Percentiles rank a stretch among this genome's conserved stretches.
These are phyloP conservation scores for Caerostris darwini DNA, from an alignment of 1,140 invertebrate genomes.

Conservation along the genomic window DNA sequence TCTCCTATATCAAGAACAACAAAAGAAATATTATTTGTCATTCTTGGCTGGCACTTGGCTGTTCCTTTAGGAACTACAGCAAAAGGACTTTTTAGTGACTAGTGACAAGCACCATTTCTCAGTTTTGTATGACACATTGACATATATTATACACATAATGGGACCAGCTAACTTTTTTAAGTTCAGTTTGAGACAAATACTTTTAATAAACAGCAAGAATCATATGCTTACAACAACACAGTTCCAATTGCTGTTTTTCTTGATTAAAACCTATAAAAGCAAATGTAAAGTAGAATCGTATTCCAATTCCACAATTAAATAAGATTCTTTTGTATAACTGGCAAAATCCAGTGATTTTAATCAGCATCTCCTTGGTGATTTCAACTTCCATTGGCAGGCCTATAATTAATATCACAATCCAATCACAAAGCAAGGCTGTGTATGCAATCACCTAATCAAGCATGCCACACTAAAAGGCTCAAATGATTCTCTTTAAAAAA, in stretches of 20 bases:
- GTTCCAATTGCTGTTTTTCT: constrained; percentile 1
- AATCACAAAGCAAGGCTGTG: constrained; percentile 50
- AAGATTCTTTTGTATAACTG: constrained; percentile 61
- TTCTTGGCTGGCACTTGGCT: constrained; percentile 68
- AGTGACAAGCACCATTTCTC: constrained; percentile 70
- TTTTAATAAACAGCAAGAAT: constrained; percentile 19
- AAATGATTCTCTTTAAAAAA: neutral
- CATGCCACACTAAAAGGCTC: constrained; percentile 48
- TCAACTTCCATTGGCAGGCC: constrained; percentile 49
- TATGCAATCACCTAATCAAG: constrained; percentile 16
- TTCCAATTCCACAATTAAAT: neutral
- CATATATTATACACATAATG: constrained; percentile 33
- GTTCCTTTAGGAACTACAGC: constrained; percentile 72
- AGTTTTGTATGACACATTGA: constrained; percentile 58
- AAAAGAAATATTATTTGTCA: neutral
- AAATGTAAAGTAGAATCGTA: constrained; percentile 1
- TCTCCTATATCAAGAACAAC: constrained; percentile 51
- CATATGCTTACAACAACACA: constrained; percentile 31
- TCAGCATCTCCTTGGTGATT: neutral
- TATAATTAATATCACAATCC: constrained; percentile 70
- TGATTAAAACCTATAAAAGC: constrained; percentile 58
- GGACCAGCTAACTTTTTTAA: neutral
- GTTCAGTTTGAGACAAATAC: neutral
- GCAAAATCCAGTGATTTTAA: constrained; percentile 1
- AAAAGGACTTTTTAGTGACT: constrained; percentile 61